These are phyloP conservation scores for Cassiopea andromeda DNA, from an alignment of 30 jellyfish, hydroid and myxozoan genomes.

Conservation along the genomic window DNA sequence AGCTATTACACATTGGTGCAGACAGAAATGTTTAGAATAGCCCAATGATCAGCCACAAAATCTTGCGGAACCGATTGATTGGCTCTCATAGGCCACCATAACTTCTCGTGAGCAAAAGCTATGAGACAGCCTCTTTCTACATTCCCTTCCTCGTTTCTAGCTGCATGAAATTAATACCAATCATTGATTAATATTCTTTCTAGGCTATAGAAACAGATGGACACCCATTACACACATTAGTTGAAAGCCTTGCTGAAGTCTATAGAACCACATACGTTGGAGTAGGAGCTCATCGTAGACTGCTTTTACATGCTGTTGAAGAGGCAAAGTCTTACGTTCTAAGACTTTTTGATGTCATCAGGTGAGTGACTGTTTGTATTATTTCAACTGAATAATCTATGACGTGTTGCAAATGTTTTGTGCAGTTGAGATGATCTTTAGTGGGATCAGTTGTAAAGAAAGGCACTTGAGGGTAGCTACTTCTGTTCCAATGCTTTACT, in stretches of 20 bases:
- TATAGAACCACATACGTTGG: constrained; percentile 97
- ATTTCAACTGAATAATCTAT: neutral
- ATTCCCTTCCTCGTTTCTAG: neutral
- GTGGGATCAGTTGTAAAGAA: too few species aligned
- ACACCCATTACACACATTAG: constrained; percentile 83
- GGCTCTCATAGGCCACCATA: too few species aligned
- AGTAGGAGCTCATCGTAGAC: constrained; percentile 95
- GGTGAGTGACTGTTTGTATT: constrained; percentile 28
- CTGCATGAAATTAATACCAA: neutral
- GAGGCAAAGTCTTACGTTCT: constrained; percentile 92
- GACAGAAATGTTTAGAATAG: too few species aligned
- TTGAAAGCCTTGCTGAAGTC: constrained; percentile 87
- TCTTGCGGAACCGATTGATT: too few species aligned
- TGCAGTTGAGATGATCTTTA: neutral
- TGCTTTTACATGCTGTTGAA: constrained; percentile 91
- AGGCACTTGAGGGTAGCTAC: too few species aligned
- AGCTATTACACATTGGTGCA: too few species aligned
- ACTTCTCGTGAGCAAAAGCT: too few species aligned
- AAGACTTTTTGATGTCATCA: constrained; percentile 68
- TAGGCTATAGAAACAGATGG: constrained; percentile 87
- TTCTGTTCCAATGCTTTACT: too few species aligned
- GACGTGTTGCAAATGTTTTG: neutral
- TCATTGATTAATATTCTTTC: neutral
- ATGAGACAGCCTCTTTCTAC: too few species aligned
- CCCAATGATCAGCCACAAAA: too few species aligned